These are phyloP conservation scores for Dasysyrphus albostriatus DNA, from an alignment of 2,888 invertebrate genomes.

Conservation along the genomic window DNA sequence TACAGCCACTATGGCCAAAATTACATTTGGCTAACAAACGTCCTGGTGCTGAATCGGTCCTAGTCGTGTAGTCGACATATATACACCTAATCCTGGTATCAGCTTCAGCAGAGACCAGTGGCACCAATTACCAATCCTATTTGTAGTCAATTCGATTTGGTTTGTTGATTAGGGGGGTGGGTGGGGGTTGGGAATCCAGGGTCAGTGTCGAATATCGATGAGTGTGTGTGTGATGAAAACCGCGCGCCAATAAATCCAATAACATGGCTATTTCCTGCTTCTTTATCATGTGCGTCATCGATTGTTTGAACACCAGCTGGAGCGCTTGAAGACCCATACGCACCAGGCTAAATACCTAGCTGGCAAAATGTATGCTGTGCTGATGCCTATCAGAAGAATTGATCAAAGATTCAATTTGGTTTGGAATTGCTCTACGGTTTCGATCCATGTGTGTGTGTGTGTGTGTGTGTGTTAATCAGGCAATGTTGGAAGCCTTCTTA, in stretches of 20 bases:
- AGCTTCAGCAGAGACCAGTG: not conserved
- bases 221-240: conserved; percentile 34
- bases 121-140: conserved; percentile 62
- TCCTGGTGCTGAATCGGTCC: not conserved
- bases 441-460: too few species aligned
- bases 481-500: conserved; percentile 9
- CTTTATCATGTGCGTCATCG: not conserved
- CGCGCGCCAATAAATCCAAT: conserved; percentile 61
- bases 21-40: conserved; percentile 21
- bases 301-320: conserved; percentile 17
- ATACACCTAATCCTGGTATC: not conserved
- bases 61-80: not conserved
- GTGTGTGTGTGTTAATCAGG: conserved; percentile 27
- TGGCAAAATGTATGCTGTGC: not conserved
- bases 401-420: conserved; percentile 62
- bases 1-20: not conserved
- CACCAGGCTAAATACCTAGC: not conserved
- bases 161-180: conserved; percentile 28
- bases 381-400: conserved; percentile 46
- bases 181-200: not conserved
- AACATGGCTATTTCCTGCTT: conserved; percentile 47
- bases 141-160: conserved; percentile 65
- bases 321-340: not conserved
- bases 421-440: conserved; percentile 19
- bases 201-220: too few species aligned